Base-by-base conservation (phyloP, 2,113 vertebrate genomes). In the Dolichotis patagonum region DNA sequence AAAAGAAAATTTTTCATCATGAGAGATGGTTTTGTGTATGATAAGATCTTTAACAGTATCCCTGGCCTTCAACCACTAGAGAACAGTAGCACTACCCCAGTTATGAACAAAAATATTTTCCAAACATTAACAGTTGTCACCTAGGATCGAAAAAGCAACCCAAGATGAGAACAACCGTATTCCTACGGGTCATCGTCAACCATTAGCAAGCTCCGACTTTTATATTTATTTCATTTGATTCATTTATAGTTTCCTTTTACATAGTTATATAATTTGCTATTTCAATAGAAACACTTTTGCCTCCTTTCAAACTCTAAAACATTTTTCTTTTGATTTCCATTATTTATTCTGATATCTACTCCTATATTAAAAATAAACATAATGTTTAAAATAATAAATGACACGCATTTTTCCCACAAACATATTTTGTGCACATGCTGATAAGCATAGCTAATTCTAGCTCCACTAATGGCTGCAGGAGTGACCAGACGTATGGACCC, bases 251-350 rank as follows among this genome's bases (percentile, higher is more conserved):
- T 87, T 94, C 58, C 56, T 88, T 7, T 49, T 88, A 17, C 35
- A 10, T 58, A 67, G 46, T 97, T 24, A 12, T 32, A 1, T 32
- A 60, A 67, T 43, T 92, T 3, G 71, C 12, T 8, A 60, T 81
- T 93, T 91, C 35, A 85, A 20, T 86, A 90, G 56, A 73, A 16
- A 46, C 56, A 82, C 81, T 62, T 88, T 65, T 91, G 32, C 54
- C 26, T 58, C 11, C 22, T 89, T 89, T 96, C 13, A 81, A 28
- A n/a, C 9, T 85, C 80, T 75, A 87, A 43, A 90, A 10, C 7
- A 2, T 85, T 58, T 73, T 84, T 14, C 2, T 62, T 7, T 87
- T 87, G 32, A 13, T 46, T 94, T 94, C 84, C 78, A 88, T 35
- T 62, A 41, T 41, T 58, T 71, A 43, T 77, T 77, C 10, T 56